A percentile compares a stretch with the other conserved stretches of the same genome.
Conservation (phyloP, 2,113 vertebrate genomes). For the Manacus vitellinus region DNA sequence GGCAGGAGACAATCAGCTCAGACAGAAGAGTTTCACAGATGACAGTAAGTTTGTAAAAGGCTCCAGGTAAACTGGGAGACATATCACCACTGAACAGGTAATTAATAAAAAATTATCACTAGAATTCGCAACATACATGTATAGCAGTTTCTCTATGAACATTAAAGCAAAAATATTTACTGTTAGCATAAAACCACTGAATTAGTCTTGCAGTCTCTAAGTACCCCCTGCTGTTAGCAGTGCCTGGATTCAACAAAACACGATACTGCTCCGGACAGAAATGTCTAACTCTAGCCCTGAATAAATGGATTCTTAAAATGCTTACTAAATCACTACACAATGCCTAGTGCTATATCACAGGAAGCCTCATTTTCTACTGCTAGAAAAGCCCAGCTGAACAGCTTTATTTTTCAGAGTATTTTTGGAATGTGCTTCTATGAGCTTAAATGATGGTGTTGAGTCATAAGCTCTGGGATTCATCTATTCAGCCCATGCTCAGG, state of each 20-base stretch:
- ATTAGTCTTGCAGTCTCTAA: neutral
- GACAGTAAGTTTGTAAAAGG: neutral
- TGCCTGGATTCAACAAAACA: slow-evolving; percentile 28
- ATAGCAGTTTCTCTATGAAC: neutral
- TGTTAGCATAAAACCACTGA: neutral
- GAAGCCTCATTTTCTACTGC: neutral
- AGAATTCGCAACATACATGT: neutral
- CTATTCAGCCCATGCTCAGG: slow-evolving; percentile 8
- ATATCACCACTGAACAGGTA: neutral
- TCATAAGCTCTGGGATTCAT: slow-evolving; percentile 59
- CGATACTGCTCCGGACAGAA: slow-evolving; percentile 38
- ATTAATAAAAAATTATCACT: neutral
- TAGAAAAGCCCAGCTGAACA: slow-evolving; percentile 28
- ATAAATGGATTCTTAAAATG: slow-evolving; percentile 49
- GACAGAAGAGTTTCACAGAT: neutral
- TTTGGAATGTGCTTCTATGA: slow-evolving; percentile 61
- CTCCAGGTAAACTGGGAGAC: neutral
- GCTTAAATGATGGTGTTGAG: slow-evolving; percentile 42
- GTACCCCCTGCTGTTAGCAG: neutral
- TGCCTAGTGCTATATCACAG: slow-evolving; percentile 8
- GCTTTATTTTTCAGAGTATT: slow-evolving; percentile 53
- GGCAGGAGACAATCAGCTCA: neutral
- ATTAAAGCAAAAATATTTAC: neutral
- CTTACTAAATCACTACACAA: slow-evolving; percentile 43
- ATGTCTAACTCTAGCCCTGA: slow-evolving; percentile 2